Percentiles rank a stretch among this genome's conserved stretches.
phyloP scores from a whole-genome alignment of 92 coral and sea anemone genomes.

The Parazoanthus atlanticus region DNA sequence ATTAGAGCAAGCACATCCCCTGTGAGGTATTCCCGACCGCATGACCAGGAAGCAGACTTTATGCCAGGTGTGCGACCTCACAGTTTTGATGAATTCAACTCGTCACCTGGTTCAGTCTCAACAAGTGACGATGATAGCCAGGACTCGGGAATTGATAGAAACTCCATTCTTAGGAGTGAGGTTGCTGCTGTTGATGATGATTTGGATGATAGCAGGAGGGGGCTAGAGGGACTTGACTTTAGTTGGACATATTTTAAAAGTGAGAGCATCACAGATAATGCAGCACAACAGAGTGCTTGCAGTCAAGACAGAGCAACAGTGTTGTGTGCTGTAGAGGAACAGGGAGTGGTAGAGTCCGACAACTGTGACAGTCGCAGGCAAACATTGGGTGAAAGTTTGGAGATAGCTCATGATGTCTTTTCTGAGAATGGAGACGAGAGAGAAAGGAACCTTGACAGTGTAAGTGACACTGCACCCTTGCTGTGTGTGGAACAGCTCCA shows the following conservation, averaged over 20 bases:
- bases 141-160: slow-evolving; percentile 85
- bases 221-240: slow-evolving; percentile 54
- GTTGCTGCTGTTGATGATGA: slow-evolving; percentile 45
- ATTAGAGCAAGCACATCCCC: slow-evolving; percentile 67
- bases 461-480: not conserved
- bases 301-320: not conserved
- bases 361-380: not conserved
- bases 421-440: slow-evolving; percentile 4
- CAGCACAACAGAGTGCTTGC: not conserved
- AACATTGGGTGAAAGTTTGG: not conserved
- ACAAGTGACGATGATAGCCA: slow-evolving; percentile 63
- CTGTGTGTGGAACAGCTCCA: not conserved
- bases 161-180: slow-evolving; percentile 49
- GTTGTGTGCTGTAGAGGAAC: slow-evolving; percentile 30
- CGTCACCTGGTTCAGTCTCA: slow-evolving; percentile 41
- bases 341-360: slow-evolving; percentile 24
- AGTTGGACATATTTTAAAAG: slow-evolving; percentile 76
- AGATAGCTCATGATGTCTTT: slow-evolving; percentile 19
- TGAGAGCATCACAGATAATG: not conserved
- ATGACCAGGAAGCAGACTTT: slow-evolving; percentile 19
- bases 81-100: slow-evolving; percentile 57
- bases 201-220: slow-evolving; percentile 17
- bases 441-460: slow-evolving; percentile 32
- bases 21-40: slow-evolving; percentile 24
- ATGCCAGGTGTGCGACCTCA: slow-evolving; percentile 44